phyloP scores from a whole-genome alignment of 30 jellyfish, hydroid and myxozoan species.

The Sanderia malayensis region DNA sequence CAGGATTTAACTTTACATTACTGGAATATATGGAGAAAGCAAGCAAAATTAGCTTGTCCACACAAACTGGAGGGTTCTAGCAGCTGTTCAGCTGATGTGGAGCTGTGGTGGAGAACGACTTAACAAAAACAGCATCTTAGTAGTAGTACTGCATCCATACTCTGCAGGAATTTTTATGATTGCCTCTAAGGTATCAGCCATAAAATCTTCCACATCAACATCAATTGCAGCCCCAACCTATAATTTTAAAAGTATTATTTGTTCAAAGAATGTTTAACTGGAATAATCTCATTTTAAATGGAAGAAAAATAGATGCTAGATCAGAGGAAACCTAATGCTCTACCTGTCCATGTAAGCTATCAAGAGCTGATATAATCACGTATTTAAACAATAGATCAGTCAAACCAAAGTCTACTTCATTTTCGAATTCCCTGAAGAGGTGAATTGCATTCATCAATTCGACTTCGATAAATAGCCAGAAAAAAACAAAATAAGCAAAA shows the following conservation, averaged over 20 bases:
- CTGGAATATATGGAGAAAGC: too few species aligned
- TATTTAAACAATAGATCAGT: constrained; percentile 23
- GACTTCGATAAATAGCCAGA: background rate
- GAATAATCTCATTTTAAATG: too few species aligned
- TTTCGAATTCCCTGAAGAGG: constrained; percentile 42
- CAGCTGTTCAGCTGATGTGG: too few species aligned
- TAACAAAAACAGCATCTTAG: too few species aligned
- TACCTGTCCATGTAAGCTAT: constrained; percentile 53
- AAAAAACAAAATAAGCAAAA: too few species aligned
- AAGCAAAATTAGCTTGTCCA: too few species aligned
- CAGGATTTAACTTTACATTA: too few species aligned
- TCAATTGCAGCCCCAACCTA: constrained; percentile 52
- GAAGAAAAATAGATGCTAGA: too few species aligned
- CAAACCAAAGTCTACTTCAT: constrained; percentile 7
- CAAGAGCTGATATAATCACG: constrained; percentile 35
- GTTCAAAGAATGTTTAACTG: too few species aligned
- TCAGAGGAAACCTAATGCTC: background rate
- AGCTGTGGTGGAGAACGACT: too few species aligned
- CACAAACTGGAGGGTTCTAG: too few species aligned
- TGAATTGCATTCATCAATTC: background rate
- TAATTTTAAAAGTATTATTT: background rate
- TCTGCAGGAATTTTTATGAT: constrained; percentile 10
- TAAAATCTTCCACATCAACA: constrained; percentile 20
- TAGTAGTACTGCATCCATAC: constrained; percentile 13
- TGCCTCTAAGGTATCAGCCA: constrained; percentile 17